Conservation (phyloP, 23 tunicate genomes). For the Clavelina lepadiformis region DNA sequence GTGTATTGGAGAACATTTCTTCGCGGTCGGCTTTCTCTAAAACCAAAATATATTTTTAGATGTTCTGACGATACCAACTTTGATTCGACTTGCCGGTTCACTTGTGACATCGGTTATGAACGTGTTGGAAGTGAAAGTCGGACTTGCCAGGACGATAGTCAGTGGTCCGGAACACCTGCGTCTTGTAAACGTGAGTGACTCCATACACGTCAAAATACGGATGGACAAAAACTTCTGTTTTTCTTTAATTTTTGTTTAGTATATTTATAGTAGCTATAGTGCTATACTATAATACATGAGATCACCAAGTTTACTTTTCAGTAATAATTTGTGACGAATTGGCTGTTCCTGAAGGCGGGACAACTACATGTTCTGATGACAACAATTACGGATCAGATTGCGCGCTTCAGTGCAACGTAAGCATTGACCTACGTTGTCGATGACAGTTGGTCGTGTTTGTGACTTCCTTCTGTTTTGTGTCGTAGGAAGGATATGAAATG, state of each 20-base stretch:
- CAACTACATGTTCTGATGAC: conserved; percentile 48
- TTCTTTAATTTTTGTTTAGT: no score
- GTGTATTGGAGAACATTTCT: no score
- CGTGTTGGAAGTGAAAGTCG: conserved; percentile 25
- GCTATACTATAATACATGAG: background rate
- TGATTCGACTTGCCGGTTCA: conserved; percentile 39
- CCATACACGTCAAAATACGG: background rate
- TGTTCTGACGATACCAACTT: no score
- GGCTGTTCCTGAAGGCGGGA: conserved; percentile 57
- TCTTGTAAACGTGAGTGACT: conserved; percentile 23
- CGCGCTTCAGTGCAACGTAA: conserved; percentile 67
- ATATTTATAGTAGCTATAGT: background rate
- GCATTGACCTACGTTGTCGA: background rate
- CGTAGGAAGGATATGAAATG: conserved; percentile 83
- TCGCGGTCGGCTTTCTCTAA: no score
- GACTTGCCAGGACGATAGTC: conserved; percentile 28
- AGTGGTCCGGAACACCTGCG: conserved; percentile 23
- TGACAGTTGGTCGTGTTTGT: background rate
- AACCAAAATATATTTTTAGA: no score
- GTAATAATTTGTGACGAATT: conserved; percentile 63
- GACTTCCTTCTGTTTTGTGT: no score
- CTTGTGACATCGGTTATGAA: conserved; percentile 69
- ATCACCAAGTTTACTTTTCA: background rate
- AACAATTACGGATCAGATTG: conserved; percentile 70
- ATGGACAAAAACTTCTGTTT: background rate